Conservation (phyloP, 2,113 vertebrate genomes). For the Potamarius usumacintae region DNA sequence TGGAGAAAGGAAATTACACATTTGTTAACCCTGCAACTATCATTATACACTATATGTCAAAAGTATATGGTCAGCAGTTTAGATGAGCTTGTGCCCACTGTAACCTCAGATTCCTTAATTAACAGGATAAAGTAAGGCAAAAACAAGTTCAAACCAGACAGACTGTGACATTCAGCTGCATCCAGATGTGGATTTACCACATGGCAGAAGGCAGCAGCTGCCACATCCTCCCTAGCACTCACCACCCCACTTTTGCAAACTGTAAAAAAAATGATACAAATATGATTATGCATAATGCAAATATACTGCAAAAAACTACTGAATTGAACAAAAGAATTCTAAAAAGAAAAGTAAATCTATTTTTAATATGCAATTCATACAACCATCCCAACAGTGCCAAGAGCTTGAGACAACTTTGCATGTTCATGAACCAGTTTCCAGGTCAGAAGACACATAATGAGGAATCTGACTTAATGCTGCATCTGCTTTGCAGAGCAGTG, state of each 20-base stretch:
- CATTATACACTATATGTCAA: neutral
- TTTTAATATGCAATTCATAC: neutral
- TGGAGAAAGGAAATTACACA: neutral
- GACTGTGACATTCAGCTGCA: neutral
- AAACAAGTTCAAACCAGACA: neutral
- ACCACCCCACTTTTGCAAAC: neutral
- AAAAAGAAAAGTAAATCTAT: neutral
- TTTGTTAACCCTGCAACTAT: neutral
- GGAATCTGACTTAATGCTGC: neutral
- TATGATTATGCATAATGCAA: neutral
- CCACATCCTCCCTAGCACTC: neutral
- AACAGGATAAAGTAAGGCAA: neutral
- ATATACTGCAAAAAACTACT: neutral
- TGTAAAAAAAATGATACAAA: neutral
- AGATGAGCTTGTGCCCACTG: neutral
- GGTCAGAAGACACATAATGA: neutral
- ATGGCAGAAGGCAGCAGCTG: neutral
- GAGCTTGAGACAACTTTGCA: neutral
- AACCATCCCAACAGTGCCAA: neutral
- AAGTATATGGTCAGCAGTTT: neutral
- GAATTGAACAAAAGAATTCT: neutral
- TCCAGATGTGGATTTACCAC: neutral
- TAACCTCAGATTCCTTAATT: neutral
- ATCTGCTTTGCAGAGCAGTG: neutral
- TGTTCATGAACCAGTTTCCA: neutral